These are phyloP conservation scores for Polypterus bichir DNA, from an alignment of 2,113 vertebrate genomes.

Conservation along the genomic window DNA sequence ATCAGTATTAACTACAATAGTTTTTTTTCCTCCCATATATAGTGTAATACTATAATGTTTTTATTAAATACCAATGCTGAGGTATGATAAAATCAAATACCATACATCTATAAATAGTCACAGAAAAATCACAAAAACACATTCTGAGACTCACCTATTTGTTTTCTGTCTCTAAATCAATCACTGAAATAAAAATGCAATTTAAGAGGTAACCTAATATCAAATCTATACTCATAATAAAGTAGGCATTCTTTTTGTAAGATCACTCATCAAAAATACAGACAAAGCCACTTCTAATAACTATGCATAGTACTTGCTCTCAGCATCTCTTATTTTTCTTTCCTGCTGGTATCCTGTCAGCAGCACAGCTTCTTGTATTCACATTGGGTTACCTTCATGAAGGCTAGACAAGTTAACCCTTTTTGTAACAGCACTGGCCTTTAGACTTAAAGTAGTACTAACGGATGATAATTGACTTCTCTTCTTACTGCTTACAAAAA, in stretches of 20 bases:
- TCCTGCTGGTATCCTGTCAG: background rate
- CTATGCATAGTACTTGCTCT: background rate
- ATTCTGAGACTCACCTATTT: constrained; percentile 4
- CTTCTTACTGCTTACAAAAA: constrained; percentile 21
- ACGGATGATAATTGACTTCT: constrained; percentile 2
- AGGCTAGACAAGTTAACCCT: constrained; percentile 11
- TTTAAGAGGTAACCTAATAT: background rate
- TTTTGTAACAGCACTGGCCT: constrained; percentile 12
- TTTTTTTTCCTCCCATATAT: no score
- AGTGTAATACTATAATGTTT: no score
- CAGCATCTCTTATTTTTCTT: background rate
- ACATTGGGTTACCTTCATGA: constrained; percentile 1
- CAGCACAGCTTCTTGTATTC: background rate
- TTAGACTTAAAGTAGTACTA: background rate
- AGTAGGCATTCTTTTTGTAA: no score
- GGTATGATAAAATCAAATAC: no score
- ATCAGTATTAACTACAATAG: no score
- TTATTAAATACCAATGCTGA: no score
- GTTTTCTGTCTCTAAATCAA: constrained; percentile 7
- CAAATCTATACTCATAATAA: background rate
- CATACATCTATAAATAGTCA: no score
- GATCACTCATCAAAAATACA: no score
- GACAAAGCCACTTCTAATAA: no score
- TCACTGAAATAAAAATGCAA: background rate
- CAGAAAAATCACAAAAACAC: no score